These are phyloP conservation scores for Penaeus indicus DNA, from an alignment of 1,140 invertebrate species.

Conservation along the genomic window DNA sequence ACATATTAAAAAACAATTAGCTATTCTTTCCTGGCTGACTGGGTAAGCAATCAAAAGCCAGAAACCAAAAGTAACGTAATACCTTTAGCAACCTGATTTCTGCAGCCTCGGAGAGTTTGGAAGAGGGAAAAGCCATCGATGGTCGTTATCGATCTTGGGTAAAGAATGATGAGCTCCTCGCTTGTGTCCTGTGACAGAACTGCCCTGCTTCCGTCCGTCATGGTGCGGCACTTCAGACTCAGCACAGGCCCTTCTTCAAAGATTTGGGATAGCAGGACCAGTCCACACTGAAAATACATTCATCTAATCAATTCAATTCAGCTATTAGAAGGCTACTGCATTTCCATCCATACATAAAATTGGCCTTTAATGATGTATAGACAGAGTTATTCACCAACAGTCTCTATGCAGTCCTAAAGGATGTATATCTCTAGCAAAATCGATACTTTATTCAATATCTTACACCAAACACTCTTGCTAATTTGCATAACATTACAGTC, in stretches of 20 bases:
- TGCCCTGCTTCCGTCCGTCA: slow-evolving; percentile 71
- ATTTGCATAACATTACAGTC: background rate
- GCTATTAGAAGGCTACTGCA: no score
- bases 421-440: background rate
- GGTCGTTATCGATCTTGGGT: slow-evolving; percentile 81
- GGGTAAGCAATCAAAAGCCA: background rate
- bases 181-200: slow-evolving; percentile 75
- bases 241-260: slow-evolving; percentile 86
- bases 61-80: slow-evolving; percentile 52
- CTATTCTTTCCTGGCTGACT: background rate
- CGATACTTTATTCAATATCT: background rate
- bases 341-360: background rate
- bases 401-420: background rate
- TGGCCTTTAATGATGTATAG: background rate
- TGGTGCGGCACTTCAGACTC: slow-evolving; percentile 86
- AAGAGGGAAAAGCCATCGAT: slow-evolving; percentile 88
- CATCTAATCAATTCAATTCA: no score
- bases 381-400: background rate
- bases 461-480: no score
- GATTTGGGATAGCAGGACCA: slow-evolving; percentile 85
- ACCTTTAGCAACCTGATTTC: slow-evolving; percentile 87
- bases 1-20: background rate
- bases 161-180: slow-evolving; percentile 89
- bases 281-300: slow-evolving; percentile 76
- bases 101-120: slow-evolving; percentile 82